Base-by-base conservation (phyloP, 1,140 invertebrate species). In the Nasonia longicornis region DNA sequence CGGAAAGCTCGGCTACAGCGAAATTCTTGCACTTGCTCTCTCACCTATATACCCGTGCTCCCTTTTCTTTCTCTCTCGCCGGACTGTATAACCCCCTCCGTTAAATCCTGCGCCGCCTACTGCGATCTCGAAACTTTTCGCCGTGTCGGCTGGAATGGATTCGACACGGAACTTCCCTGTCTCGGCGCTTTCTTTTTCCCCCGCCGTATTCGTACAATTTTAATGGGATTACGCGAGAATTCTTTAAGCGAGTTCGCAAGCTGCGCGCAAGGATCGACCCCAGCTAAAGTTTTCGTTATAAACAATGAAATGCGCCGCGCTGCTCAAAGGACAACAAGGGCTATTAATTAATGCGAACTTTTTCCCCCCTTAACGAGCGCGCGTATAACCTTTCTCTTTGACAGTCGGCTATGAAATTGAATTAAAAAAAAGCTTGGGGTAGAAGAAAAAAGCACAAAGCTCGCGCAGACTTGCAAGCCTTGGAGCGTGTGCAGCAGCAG, bases 1-100 rank as follows among this genome's bases (percentile, higher is more conserved):
- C 38, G 1, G n/a, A 66, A 22, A 67, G 22, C 22, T 31, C 3
- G 16, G 66, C 38, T 42, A 42, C 22, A 71, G 52, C 16, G 52
- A n/a, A 75, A 75, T 63, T 67, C 73, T 64, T 8, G 1, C 26
- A 58, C 14, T 2, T 2, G 0, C 22, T 26, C 12, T 22, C 31
- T 42, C 20, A 10, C 38, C 38, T 42, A 42, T 67, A 29, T 26
- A 31, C 29, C 8, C 26, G 26, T 26, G 6, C 4, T 29, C 3
- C 14, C 29, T 76, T 52, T 2, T 58, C 52, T 31, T 70, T 42
- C 69, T 80, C 69, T 80, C 74, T 74, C 29, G 29, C 75, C 64
- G 48, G 16, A 78, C 20, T 52, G 8, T 42, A 42, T 42, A 26
- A 42, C 38, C 52, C 16, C 3, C 48, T 20, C 16, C 20, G 52